These are phyloP conservation scores for Diplazon laetatorius DNA, from an alignment of 2,888 invertebrate genomes.

Conservation along the genomic window DNA sequence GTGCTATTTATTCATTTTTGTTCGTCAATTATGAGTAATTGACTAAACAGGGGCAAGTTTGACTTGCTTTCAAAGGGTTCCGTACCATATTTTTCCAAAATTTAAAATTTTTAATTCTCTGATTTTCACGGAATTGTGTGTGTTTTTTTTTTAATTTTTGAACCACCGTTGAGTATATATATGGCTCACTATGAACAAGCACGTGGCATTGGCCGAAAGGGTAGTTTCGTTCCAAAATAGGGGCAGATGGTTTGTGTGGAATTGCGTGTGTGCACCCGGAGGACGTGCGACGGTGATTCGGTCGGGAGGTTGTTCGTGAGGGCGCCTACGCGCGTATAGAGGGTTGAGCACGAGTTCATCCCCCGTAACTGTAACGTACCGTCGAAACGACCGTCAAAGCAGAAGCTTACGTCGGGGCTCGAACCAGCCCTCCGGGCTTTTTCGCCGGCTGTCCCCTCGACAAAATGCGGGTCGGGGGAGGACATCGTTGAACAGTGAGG, in stretches of 20 bases:
- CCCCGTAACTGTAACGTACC: slow-evolving; percentile 2
- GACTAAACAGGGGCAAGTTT: too few species aligned
- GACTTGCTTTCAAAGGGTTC: too few species aligned
- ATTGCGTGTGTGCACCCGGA: slow-evolving; percentile 47
- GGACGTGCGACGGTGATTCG: slow-evolving; percentile 35
- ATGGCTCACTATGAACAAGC: slow-evolving; percentile 41
- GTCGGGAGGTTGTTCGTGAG: slow-evolving; percentile 23
- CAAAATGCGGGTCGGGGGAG: slow-evolving; percentile 1
- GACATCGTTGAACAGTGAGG: neutral
- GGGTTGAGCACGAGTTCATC: slow-evolving; percentile 1
- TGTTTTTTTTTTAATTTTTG: too few species aligned
- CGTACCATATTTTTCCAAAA: too few species aligned
- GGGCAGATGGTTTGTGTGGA: slow-evolving; percentile 43
- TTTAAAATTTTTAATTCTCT: too few species aligned
- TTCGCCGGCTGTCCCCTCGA: slow-evolving; percentile 17
- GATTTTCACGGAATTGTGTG: too few species aligned
- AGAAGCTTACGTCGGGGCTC: slow-evolving; percentile 27
- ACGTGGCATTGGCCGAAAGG: slow-evolving; percentile 12
- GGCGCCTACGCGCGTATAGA: neutral
- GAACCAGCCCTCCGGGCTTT: slow-evolving; percentile 41
- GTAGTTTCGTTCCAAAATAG: neutral
- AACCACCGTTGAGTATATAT: too few species aligned
- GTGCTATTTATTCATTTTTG: too few species aligned
- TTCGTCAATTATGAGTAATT: too few species aligned
- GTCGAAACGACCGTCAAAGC: slow-evolving; percentile 28